Evolutionary conservation across 1,140 invertebrate species (phyloP), one percentile per base, ranked within the genome.

Genomic region (Parapsyche elsis): DNA sequence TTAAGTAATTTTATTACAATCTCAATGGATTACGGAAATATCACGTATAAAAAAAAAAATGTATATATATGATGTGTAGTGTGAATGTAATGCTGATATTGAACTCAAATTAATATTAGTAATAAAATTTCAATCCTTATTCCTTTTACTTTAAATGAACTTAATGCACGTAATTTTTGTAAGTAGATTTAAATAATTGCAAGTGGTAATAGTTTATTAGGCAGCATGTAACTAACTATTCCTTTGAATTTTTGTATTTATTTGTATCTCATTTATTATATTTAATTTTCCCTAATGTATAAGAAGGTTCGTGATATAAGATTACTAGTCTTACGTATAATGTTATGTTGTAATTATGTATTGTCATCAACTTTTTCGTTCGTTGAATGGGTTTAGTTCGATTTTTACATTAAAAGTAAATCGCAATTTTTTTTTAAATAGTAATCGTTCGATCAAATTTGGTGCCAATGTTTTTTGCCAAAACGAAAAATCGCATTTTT

Each of bases 261-360:
- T 76, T 57, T 76, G 16, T 57, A 76, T 45, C n/a, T 71, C 12
- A 9, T 21, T 12, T 9, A 46, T 59, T 38, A 76, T 30, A 12
- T 76, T 30, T 76, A 4, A 23, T 61, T 76, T 24, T n/a, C n/a
- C 4, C 30, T n/a, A 30, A 67, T 80, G 67, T 75, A 53, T 70
- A 53, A 71, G 45, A 80, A 80, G 79, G 79, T 80, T 80, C 79
- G 79, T 80, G 79, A 80, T 80, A 76, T 76, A 80, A 71, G 79
- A 49, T 70, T 71, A 80, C 79, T 80, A 80, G 79, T 80, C 79
- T 76, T 67, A 53, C n/a, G 46, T 75, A 23, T 46, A 75, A 77
- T 44, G 46, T 44, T 64, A 64, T 19, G 12, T 77, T 77, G 21
- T 75, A 76, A 57, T 45, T 76, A n/a, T 53, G 38, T 57, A 61